Percentiles rank a stretch among this genome's conserved stretches.
Conservation (phyloP, 2,113 vertebrate species). For the Egretta garzetta region DNA sequence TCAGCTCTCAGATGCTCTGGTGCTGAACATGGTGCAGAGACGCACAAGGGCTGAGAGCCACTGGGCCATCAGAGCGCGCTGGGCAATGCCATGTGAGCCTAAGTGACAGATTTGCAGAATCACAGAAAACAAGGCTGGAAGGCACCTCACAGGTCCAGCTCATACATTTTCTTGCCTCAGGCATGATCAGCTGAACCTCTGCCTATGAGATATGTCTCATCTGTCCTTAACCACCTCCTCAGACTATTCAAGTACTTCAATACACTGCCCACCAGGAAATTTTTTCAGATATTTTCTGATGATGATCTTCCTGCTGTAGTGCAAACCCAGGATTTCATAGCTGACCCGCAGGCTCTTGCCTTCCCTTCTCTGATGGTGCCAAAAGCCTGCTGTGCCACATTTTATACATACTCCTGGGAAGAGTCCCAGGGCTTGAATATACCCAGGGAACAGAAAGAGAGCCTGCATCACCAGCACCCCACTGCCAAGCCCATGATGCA, state of each 20-base stretch:
- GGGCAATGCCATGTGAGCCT: not conserved
- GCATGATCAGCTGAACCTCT: not conserved
- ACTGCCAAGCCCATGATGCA: not conserved
- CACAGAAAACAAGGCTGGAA: not conserved
- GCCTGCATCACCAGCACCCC: rapidly evolving
- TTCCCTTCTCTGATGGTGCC: not conserved
- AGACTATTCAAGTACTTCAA: not conserved
- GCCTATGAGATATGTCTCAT: not conserved
- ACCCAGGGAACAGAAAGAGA: not conserved
- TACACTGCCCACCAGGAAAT: not conserved
- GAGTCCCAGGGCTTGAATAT: not conserved
- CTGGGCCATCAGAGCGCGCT: not conserved
- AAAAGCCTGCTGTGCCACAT: not conserved
- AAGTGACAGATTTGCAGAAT: not conserved
- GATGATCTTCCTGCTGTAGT: not conserved
- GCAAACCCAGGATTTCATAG: not conserved
- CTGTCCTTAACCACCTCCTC: not conserved
- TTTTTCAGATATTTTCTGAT: not conserved
- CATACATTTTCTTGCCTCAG: not conserved
- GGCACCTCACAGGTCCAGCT: not conserved
- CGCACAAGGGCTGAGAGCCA: not conserved
- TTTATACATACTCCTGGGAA: not conserved
- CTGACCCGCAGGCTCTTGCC: not conserved
- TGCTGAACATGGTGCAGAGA: not conserved
- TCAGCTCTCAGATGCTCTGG: not conserved